phyloP scores from a whole-genome alignment of 2,797 vertebrate species.

The Microctenopoma steveboyesi region DNA sequence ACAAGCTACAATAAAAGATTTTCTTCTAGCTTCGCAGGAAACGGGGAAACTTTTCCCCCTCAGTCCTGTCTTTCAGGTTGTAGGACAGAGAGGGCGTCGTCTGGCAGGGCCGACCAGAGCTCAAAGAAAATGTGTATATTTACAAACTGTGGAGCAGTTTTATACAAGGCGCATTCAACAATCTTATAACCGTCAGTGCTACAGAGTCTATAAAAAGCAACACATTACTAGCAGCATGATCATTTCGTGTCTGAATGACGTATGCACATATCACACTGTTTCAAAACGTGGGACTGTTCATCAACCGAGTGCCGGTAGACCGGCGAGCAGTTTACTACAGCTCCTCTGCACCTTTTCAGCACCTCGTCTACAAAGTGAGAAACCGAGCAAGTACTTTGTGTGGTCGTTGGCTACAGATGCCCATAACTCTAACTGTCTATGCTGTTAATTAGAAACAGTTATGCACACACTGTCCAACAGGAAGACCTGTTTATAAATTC shows the following conservation, averaged over 20 bases:
- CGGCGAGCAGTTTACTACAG: slow-evolving; percentile 60
- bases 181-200: slow-evolving; percentile 67
- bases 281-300: slow-evolving; percentile 52
- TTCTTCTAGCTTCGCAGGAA: slow-evolving; percentile 11
- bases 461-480: slow-evolving; percentile 35
- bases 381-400: slow-evolving; percentile 62
- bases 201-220: slow-evolving; percentile 77
- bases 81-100: slow-evolving; percentile 20
- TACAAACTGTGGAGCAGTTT: slow-evolving; percentile 77
- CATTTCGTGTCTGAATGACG: slow-evolving; percentile 47
- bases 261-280: slow-evolving; percentile 65
- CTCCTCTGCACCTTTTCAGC: slow-evolving; percentile 57
- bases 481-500: slow-evolving; percentile 68
- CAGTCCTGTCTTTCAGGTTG: slow-evolving; percentile 34
- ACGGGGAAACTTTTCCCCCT: neutral
- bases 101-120: slow-evolving; percentile 24
- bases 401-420: slow-evolving; percentile 67
- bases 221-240: slow-evolving; percentile 59
- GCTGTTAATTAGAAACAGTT: slow-evolving; percentile 63
- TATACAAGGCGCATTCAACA: slow-evolving; percentile 82
- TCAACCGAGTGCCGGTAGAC: slow-evolving; percentile 32
- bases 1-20: slow-evolving; percentile 11
- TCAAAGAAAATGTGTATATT: slow-evolving; percentile 90
- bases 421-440: slow-evolving; percentile 46
- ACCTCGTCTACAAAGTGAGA: slow-evolving; percentile 56